phyloP scores from a whole-genome alignment of 2,888 invertebrate genomes.

The Hedychridium roseum region DNA sequence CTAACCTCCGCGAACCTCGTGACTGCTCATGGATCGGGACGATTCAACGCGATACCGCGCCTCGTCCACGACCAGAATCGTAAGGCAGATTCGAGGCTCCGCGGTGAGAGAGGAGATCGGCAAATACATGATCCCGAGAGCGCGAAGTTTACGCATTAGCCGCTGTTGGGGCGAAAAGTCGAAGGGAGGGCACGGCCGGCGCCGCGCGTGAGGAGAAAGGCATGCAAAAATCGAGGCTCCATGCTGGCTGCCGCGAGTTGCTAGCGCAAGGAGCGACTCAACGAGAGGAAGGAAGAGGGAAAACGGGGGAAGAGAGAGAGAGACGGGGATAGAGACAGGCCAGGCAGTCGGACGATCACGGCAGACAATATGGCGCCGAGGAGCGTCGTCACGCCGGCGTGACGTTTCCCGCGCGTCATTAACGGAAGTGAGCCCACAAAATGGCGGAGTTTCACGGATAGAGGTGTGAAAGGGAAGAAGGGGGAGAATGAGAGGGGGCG shows the following conservation, averaged over 20 bases:
- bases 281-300: constrained; percentile 6
- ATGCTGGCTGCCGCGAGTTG: constrained; percentile 54
- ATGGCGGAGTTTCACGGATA: constrained; percentile 54
- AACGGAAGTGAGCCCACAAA: constrained; percentile 61
- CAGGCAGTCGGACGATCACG: constrained; percentile 47
- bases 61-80: no score
- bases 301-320: constrained; percentile 16
- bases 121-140: no score
- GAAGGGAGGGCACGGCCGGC: constrained; percentile 11
- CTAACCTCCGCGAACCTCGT: constrained; percentile 26
- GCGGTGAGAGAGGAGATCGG: no score
- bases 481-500: constrained; percentile 9
- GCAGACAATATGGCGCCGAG: constrained; percentile 64
- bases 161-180: no score
- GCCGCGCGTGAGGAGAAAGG: constrained; percentile 29
- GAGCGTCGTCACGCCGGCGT: constrained; percentile 50
- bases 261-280: constrained; percentile 27
- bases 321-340: constrained; percentile 24
- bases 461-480: constrained; percentile 54
- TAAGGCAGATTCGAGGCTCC: no score
- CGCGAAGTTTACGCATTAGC: no score
- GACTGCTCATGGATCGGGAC: neutral
- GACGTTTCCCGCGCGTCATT: constrained; percentile 61
- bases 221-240: constrained; percentile 49
- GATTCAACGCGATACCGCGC: neutral